Evolutionary conservation across 2,888 invertebrate genomes (phyloP).

Genomic region (Drosophila longiperda): DNA sequence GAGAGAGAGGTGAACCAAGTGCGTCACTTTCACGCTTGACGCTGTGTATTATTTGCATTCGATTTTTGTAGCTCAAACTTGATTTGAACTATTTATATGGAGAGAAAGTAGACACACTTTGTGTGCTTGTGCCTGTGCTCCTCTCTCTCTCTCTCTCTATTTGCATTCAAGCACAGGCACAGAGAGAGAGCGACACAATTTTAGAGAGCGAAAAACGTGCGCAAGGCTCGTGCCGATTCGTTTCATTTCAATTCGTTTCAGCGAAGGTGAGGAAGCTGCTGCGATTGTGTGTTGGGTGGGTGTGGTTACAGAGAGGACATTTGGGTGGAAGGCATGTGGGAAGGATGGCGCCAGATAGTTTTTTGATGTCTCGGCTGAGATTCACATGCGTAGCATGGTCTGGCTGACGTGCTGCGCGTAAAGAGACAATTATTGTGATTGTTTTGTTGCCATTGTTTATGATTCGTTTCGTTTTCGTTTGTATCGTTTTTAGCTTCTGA

Average conservation of each 20-base stretch:
- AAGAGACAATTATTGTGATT: conserved; percentile 50
- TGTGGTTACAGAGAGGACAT: background rate
- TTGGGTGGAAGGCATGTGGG: conserved; percentile 12
- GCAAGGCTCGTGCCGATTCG: conserved; percentile 71
- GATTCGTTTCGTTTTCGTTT: conserved; percentile 43
- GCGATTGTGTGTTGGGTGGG: conserved; percentile 13
- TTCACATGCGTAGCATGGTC: conserved; percentile 28
- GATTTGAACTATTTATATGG: conserved; percentile 75
- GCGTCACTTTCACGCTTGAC: conserved; percentile 68
- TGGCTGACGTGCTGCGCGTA: conserved; percentile 19
- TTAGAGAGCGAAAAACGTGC: conserved; percentile 12
- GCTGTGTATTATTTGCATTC: conserved; percentile 59
- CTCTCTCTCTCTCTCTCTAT: conserved; percentile 17
- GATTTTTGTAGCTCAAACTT: conserved; percentile 62
- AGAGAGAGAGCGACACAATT: conserved; percentile 21
- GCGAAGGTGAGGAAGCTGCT: conserved; percentile 62
- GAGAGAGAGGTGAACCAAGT: conserved; percentile 49
- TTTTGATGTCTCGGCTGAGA: conserved; percentile 39
- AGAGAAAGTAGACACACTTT: conserved; percentile 66
- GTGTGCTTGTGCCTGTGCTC: background rate
- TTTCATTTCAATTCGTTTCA: conserved; percentile 64
- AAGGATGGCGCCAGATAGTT: conserved; percentile 55
- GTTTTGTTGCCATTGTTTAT: conserved; percentile 51
- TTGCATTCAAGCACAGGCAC: background rate
- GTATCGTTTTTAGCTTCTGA: conserved; percentile 49